Percentiles rank a stretch among this genome's conserved stretches.
Conservation (phyloP, 2,888 invertebrate species). For the Drosophila setosimentum region DNA sequence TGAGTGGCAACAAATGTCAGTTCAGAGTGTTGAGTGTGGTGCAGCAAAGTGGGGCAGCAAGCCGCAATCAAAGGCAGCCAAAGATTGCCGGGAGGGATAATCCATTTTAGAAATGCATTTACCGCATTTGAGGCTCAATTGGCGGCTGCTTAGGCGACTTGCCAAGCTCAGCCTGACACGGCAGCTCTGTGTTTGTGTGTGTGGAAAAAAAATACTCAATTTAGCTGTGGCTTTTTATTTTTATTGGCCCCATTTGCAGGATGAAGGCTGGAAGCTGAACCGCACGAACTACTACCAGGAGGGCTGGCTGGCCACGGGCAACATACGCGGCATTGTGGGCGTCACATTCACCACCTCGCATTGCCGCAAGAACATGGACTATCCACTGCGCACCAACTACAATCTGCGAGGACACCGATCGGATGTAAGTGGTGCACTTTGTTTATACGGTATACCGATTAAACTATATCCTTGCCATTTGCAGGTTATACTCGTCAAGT, state of each 20-base stretch:
- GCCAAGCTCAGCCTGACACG: slow-evolving; percentile 46
- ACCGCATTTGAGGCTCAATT: slow-evolving; percentile 69
- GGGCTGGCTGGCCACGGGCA: slow-evolving; percentile 98
- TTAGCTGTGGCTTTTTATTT: slow-evolving; percentile 22
- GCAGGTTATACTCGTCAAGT: slow-evolving; percentile 96
- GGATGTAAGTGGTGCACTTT: slow-evolving; percentile 89
- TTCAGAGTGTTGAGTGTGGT: slow-evolving; percentile 11
- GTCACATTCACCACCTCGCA: slow-evolving; percentile 98
- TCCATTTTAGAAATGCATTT: slow-evolving; percentile 54
- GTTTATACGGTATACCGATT: neutral
- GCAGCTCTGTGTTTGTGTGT: slow-evolving; percentile 4
- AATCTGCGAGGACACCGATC: slow-evolving; percentile 98
- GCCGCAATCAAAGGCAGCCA: slow-evolving; percentile 29
- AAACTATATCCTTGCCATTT: neutral
- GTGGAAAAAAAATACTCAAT: slow-evolving; percentile 26
- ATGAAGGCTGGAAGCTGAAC: slow-evolving; percentile 98
- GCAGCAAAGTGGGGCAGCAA: slow-evolving; percentile 44
- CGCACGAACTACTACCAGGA: slow-evolving; percentile 98
- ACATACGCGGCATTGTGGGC: slow-evolving; percentile 96
- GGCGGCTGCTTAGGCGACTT: slow-evolving; percentile 64
- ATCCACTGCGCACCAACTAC: slow-evolving; percentile 97
- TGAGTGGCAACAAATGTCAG: slow-evolving; percentile 35
- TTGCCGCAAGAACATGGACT: slow-evolving; percentile 93
- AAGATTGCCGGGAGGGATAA: slow-evolving; percentile 46
- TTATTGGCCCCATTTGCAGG: slow-evolving; percentile 86